phyloP scores from a whole-genome alignment of 2,888 invertebrate species.

The Melieria crassipennis region DNA sequence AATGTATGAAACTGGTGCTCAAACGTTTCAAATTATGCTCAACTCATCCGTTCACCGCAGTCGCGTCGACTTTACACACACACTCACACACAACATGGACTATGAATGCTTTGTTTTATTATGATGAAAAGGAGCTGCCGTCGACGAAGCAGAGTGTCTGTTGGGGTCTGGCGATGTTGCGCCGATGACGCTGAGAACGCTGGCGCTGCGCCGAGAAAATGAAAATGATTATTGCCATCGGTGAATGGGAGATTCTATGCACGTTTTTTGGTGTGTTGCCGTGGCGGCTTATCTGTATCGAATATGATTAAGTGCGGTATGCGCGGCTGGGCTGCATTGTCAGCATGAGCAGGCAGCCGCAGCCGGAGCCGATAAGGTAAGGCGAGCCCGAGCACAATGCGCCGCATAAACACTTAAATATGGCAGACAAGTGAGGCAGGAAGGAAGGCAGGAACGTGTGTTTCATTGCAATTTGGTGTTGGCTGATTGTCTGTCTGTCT shows the following conservation, averaged over 20 bases:
- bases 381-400: too few relatives aligned
- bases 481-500: too few relatives aligned
- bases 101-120: background rate
- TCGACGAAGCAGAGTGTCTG: background rate
- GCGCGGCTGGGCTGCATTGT: background rate
- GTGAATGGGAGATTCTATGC: slow-evolving; percentile 9
- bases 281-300: slow-evolving; percentile 9
- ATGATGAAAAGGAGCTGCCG: background rate
- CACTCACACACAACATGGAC: background rate
- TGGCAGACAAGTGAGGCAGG: too few relatives aligned
- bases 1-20: too few relatives aligned
- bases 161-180: too few relatives aligned
- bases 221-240: background rate
- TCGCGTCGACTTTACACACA: background rate
- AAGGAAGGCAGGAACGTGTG: too few relatives aligned
- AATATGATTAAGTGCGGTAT: slow-evolving; percentile 17
- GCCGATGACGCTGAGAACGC: too few relatives aligned
- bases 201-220: background rate
- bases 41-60: background rate
- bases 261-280: background rate
- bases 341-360: too few relatives aligned
- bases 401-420: too few relatives aligned
- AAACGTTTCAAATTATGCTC: too few relatives aligned
- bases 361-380: too few relatives aligned
- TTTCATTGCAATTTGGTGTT: too few relatives aligned